A percentile compares a stretch with the other conserved stretches of the same genome.
Conservation (phyloP, 2,797 vertebrate genomes). For the Anas georgica region DNA sequence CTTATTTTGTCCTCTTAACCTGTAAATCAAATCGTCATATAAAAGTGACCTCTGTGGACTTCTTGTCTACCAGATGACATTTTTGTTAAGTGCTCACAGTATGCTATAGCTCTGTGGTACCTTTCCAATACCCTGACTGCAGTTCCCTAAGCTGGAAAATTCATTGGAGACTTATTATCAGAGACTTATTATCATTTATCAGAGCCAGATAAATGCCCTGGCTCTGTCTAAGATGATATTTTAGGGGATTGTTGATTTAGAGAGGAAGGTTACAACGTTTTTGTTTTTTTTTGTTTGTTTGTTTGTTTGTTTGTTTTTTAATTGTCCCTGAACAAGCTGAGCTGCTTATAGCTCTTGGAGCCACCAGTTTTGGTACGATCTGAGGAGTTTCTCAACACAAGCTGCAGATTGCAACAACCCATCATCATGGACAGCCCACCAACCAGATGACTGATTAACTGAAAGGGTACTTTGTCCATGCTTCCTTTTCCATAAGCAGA, state of each 20-base stretch:
- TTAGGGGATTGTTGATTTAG: neutral
- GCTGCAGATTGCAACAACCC: neutral
- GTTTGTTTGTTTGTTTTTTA: too few species aligned
- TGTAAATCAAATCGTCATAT: neutral
- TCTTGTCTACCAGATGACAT: neutral
- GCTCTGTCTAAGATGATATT: neutral
- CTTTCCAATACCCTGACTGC: neutral
- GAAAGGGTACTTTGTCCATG: neutral
- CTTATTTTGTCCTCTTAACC: conserved; percentile 4
- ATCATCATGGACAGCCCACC: neutral
- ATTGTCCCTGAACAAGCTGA: neutral
- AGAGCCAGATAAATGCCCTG: neutral
- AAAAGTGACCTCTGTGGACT: conserved; percentile 1
- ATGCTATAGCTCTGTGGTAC: neutral
- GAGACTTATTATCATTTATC: too few species aligned
- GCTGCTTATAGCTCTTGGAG: neutral
- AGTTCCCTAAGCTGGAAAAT: neutral
- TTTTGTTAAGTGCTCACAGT: neutral
- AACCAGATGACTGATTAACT: neutral
- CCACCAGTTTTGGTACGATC: neutral
- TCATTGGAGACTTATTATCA: neutral
- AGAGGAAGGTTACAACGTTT: neutral
- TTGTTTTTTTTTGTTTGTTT: neutral
- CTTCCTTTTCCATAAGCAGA: neutral
- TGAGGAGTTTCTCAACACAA: neutral